These are phyloP conservation scores for Glaucopsyche alexis DNA, from an alignment of 2,888 invertebrate genomes.

Conservation along the genomic window DNA sequence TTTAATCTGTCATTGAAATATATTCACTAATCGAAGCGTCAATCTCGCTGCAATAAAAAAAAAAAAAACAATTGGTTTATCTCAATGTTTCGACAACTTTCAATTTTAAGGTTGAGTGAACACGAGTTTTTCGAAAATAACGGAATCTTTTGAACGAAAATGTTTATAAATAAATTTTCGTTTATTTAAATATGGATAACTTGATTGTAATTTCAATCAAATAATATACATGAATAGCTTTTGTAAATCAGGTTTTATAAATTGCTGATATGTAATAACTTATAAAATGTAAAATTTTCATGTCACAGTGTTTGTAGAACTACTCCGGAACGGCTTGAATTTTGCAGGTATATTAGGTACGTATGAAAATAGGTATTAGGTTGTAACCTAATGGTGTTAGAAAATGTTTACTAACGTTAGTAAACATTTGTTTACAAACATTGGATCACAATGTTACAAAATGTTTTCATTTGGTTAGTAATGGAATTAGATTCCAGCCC, in stretches of 20 bases:
- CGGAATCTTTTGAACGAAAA: constrained; percentile 26
- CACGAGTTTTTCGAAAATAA: constrained; percentile 34
- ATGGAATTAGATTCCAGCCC: too few relatives aligned
- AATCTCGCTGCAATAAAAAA: constrained; percentile 37
- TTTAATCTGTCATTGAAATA: constrained; percentile 17
- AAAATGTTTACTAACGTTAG: too few relatives aligned
- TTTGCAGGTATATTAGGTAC: too few relatives aligned
- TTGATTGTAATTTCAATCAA: neutral
- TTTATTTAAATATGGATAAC: neutral
- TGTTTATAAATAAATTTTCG: constrained; percentile 18
- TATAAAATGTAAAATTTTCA: too few relatives aligned
- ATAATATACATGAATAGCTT: neutral
- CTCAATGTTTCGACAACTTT: constrained; percentile 36
- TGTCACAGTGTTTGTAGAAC: too few relatives aligned
- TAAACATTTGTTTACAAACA: too few relatives aligned
- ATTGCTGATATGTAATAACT: too few relatives aligned
- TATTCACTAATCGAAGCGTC: constrained; percentile 34
- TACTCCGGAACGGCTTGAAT: too few relatives aligned
- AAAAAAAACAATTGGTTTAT: constrained; percentile 38
- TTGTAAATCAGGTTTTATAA: neutral
- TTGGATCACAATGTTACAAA: too few relatives aligned
- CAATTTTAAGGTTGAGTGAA: constrained; percentile 37
- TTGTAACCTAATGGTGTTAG: too few relatives aligned
- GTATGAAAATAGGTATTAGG: too few relatives aligned
- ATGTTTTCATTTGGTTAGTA: too few relatives aligned